Conservation (phyloP, 2,888 invertebrate genomes). For the Acleris laterana region DNA sequence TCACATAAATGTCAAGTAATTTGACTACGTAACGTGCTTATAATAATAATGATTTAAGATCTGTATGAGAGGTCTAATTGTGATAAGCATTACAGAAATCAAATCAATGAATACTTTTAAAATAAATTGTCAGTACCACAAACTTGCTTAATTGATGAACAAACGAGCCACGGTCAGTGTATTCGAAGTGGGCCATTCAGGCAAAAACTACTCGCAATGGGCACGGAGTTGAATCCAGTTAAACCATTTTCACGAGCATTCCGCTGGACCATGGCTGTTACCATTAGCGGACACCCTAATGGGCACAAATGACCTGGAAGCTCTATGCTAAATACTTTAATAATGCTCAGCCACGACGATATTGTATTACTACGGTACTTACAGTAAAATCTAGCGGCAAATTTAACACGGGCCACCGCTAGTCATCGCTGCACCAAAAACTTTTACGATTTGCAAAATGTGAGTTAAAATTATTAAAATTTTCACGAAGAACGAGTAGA, state of each 20-base stretch:
- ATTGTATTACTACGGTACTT: constrained; percentile 8
- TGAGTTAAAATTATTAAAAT: not conserved
- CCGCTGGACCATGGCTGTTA: constrained; percentile 63
- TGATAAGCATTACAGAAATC: not conserved
- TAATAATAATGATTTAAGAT: too few species aligned
- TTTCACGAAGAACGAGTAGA: not conserved
- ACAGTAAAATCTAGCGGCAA: constrained; percentile 1
- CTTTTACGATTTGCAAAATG: constrained; percentile 4
- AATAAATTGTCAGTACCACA: constrained; percentile 1
- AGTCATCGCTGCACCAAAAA: constrained; percentile 2
- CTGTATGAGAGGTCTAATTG: too few species aligned
- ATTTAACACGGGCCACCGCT: not conserved
- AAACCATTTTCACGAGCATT: constrained; percentile 64
- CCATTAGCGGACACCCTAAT: constrained; percentile 76
- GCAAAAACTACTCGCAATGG: constrained; percentile 43
- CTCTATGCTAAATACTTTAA: constrained; percentile 51
- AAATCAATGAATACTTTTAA: not conserved
- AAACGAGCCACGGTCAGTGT: constrained; percentile 23
- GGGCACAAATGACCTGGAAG: constrained; percentile 71
- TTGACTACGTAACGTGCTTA: too few species aligned
- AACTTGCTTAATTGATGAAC: not conserved
- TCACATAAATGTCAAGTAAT: too few species aligned
- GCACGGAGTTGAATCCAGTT: constrained; percentile 59
- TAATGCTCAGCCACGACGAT: constrained; percentile 31
- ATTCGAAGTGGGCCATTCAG: constrained; percentile 29